phyloP scores from a whole-genome alignment of 2,888 invertebrate genomes.

The Caenorhabditis panamensis region DNA sequence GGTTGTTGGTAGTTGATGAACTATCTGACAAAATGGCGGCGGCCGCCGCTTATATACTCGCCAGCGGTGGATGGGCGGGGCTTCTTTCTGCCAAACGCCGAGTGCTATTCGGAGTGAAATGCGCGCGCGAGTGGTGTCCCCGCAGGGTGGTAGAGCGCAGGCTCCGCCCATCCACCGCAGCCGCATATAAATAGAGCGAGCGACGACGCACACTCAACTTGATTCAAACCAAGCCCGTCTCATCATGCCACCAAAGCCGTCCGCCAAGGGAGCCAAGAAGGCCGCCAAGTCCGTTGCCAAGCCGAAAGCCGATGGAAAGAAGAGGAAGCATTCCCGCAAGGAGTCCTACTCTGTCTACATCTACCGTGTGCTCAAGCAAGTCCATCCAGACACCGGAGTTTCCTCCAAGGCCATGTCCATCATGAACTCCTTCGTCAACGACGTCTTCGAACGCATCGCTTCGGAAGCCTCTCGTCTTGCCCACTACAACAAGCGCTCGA shows the following conservation, averaged over 20 bases:
- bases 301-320: slow-evolving; percentile 67
- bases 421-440: slow-evolving; percentile 88
- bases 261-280: slow-evolving; percentile 81
- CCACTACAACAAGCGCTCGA: slow-evolving; percentile 85
- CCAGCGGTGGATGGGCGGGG: slow-evolving; percentile 30
- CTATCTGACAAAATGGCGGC: slow-evolving; percentile 16
- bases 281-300: slow-evolving; percentile 73
- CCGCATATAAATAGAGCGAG: not conserved
- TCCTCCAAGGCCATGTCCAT: slow-evolving; percentile 87
- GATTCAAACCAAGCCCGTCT: slow-evolving; percentile 12
- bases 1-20: slow-evolving; percentile 28
- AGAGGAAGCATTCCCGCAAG: slow-evolving; percentile 77
- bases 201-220: not conserved
- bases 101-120: not conserved
- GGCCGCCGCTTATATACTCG: slow-evolving; percentile 8
- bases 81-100: not conserved
- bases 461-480: slow-evolving; percentile 84
- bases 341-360: slow-evolving; percentile 83
- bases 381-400: slow-evolving; percentile 86
- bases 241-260: slow-evolving; percentile 72
- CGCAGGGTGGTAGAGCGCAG: slow-evolving; percentile 6
- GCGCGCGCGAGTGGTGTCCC: slow-evolving; percentile 11
- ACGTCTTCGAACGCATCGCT: slow-evolving; percentile 87
- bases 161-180: slow-evolving; percentile 31
- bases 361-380: slow-evolving; percentile 85